Percentiles rank a stretch among this genome's conserved stretches.
Conservation (phyloP, 1,140 invertebrate genomes). For the Camponotus floridanus region DNA sequence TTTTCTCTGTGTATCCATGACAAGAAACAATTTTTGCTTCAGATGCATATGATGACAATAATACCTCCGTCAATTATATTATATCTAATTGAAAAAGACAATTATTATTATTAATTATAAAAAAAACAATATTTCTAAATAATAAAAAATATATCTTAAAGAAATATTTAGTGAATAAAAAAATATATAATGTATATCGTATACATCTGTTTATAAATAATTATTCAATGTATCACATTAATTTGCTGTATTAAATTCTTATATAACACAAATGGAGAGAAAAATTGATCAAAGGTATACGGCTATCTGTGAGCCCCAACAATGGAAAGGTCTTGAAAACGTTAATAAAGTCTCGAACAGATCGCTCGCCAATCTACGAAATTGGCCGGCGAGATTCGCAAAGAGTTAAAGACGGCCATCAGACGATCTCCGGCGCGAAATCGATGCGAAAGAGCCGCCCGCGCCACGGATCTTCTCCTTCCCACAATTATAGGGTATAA, state of each 20-base stretch:
- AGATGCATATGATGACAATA: background rate
- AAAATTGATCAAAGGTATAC: conserved; percentile 24
- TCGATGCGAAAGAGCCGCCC: conserved; percentile 73
- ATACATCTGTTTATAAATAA: background rate
- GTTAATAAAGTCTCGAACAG: conserved; percentile 58
- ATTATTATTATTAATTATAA: no score
- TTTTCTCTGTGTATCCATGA: no score
- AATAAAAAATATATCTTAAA: no score
- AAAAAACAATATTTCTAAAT: background rate
- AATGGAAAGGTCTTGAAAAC: conserved; percentile 55
- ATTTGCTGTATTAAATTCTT: background rate
- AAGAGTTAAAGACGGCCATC: conserved; percentile 68
- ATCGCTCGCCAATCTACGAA: conserved; percentile 61
- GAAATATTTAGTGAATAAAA: no score
- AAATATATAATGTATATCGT: no score
- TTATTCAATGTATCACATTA: conserved; percentile 1
- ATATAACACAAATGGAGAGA: no score
- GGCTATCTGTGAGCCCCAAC: background rate
- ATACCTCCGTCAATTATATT: conserved; percentile 2
- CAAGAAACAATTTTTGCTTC: background rate
- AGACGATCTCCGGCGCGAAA: conserved; percentile 71
- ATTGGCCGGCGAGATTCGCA: conserved; percentile 63
- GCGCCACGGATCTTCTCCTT: conserved; percentile 74
- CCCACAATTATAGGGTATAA: conserved; percentile 75
- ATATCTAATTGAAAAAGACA: background rate